Evolutionary conservation across 2,888 invertebrate species (phyloP), one percentile per base, ranked within the genome.

Genomic region (Thereva nobilitata): DNA sequence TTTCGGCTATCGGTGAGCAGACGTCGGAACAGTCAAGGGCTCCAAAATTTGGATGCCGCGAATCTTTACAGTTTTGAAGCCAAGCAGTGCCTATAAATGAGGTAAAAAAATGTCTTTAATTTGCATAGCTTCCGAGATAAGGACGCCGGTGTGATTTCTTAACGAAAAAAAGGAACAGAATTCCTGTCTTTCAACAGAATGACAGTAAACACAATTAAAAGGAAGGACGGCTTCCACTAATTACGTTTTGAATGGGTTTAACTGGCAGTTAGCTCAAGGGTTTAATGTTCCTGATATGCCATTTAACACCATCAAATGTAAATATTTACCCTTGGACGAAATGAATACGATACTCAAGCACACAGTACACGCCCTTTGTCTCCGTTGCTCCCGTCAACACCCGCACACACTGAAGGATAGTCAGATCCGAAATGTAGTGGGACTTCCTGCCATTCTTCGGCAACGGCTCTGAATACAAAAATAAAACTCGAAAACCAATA

Each of bases 401-500:
- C 57, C 67, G 52, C 57, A 34, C 55, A 23, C 23, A 23, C 10
- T n/a, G 8, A 59, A 10, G 9, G 44, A 35, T 9, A 44, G 6
- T 34, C n/a, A 47, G 7, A 54, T 54, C n/a, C 45, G 10, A 5
- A 44, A 40, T 41, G 55, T 9, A 10, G 41, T 37, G 54, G 64
- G 64, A 40, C 55, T 38, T 61, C 52, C 61, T 61, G 49, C 42
- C 50, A 12, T 6, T 37, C 8, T 64, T 42, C 47, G 45, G 45
- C 10, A 34, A n/a, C 49, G 37, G 50, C 38, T 50, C 49, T n/a
- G 8, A 34, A 12, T 9, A 47, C 52, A 10, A 66, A 66, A 59
- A 66, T 66, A 66, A 59, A 53, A 66, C 50, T 57, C 44, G 59
- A 52, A 59, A 66, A 66, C 66, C 66, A 66, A 66, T 66, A 66